Evolutionary conservation across 2,113 vertebrate species (phyloP).

Genomic region (Thunnus maccoyii): DNA sequence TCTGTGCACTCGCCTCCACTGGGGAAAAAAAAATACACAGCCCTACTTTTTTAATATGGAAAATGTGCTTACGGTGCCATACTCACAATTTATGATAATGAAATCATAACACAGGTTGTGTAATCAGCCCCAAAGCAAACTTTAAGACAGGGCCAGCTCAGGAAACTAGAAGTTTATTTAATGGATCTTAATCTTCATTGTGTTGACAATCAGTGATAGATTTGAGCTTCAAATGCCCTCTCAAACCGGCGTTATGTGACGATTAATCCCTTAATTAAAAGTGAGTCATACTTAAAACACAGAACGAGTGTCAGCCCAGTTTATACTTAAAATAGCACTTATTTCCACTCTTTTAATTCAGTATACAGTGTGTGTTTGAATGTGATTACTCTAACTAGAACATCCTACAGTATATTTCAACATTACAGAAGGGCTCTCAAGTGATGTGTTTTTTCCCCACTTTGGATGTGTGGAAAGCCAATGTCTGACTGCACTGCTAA

Average conservation of each 20-base stretch:
- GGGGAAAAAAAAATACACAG: constrained; percentile 47
- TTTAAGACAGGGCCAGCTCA: constrained; percentile 21
- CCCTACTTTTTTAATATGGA: constrained; percentile 71
- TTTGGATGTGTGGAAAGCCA: neutral
- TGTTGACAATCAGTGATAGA: neutral
- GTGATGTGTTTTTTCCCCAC: neutral
- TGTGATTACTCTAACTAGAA: neutral
- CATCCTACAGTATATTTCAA: neutral
- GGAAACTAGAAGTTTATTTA: constrained; percentile 43
- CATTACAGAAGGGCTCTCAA: constrained; percentile 1
- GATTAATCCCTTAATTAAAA: too few species aligned
- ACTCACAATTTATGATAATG: constrained; percentile 64
- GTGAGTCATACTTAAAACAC: too few species aligned
- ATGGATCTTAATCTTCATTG: neutral
- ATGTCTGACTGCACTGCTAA: constrained; percentile 1
- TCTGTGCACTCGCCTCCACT: constrained; percentile 47
- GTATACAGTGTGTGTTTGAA: too few species aligned
- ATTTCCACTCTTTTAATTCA: too few species aligned
- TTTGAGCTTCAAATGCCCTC: neutral
- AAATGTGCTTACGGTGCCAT: constrained; percentile 66
- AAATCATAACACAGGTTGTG: constrained; percentile 65
- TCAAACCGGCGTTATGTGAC: too few species aligned
- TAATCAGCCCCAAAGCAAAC: constrained; percentile 47
- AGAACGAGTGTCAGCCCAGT: too few species aligned
- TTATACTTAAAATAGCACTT: too few species aligned